Conservation (phyloP, 2,113 vertebrate species). For the Empidonax alnorum region DNA sequence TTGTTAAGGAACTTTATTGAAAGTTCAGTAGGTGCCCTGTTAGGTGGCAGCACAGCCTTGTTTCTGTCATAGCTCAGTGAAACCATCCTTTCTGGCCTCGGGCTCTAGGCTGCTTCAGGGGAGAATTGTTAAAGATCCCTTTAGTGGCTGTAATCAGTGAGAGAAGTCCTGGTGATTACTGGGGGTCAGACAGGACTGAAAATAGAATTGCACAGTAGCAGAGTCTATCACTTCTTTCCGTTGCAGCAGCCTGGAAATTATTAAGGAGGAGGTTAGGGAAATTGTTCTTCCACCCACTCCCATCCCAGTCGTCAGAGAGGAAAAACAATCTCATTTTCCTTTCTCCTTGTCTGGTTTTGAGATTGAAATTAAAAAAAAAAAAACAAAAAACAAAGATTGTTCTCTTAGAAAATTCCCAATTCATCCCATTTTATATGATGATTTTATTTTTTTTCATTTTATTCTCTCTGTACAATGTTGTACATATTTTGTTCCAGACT, state of each 20-base stretch:
- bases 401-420: background rate
- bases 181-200: background rate
- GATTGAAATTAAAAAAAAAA: background rate
- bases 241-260: background rate
- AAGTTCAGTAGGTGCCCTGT: too few relatives aligned
- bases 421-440: background rate
- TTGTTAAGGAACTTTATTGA: background rate
- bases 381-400: background rate
- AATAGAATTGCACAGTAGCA: background rate
- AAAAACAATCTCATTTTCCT: background rate
- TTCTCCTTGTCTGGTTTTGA: background rate
- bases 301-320: background rate
- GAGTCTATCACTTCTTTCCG: background rate
- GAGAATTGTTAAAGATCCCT: background rate
- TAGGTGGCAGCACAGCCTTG: background rate
- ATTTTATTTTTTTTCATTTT: rapidly evolving
- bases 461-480: background rate
- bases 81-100: background rate
- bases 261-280: background rate
- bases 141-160: background rate
- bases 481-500: background rate
- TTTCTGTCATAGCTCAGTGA: background rate
- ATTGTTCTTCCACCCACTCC: background rate
- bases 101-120: background rate
- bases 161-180: background rate